phyloP scores from a whole-genome alignment of 2,888 invertebrate genomes.

The Dicyrtoma fusca region DNA sequence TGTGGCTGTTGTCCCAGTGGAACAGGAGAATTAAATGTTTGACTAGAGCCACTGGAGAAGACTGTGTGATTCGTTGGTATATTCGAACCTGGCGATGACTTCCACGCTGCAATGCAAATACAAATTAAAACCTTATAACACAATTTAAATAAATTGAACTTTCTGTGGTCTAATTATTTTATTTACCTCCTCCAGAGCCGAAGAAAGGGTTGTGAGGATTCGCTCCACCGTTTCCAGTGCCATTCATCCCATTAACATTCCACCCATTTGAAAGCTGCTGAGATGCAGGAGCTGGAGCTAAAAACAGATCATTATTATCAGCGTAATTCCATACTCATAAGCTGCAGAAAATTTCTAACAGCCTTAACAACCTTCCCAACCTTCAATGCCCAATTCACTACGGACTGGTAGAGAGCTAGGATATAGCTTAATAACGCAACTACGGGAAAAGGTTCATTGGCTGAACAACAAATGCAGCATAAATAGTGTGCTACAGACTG shows the following conservation, averaged over 20 bases:
- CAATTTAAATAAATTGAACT: neutral
- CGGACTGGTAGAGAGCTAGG: neutral
- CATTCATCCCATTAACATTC: slow-evolving; percentile 23
- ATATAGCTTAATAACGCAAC: neutral
- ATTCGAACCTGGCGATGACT: slow-evolving; percentile 14
- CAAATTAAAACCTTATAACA: neutral
- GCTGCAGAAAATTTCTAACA: neutral
- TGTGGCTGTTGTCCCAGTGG: neutral
- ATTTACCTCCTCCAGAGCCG: slow-evolving; percentile 29
- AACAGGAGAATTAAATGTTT: neutral
- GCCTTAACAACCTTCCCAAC: no score
- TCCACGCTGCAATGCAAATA: neutral
- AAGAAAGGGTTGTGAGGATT: slow-evolving; percentile 53
- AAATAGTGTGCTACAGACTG: neutral
- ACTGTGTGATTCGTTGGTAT: slow-evolving; percentile 10
- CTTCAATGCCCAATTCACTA: neutral
- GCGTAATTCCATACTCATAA: neutral
- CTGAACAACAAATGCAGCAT: neutral
- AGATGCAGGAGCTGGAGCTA: slow-evolving; percentile 12
- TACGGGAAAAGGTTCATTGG: neutral
- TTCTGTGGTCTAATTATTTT: neutral
- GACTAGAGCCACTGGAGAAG: slow-evolving; percentile 29
- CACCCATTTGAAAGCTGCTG: slow-evolving; percentile 25
- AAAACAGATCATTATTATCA: neutral
- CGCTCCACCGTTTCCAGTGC: slow-evolving; percentile 32